These are phyloP conservation scores for Enteromius argenteus DNA, from an alignment of 2,797 vertebrate genomes.

Conservation along the genomic window DNA sequence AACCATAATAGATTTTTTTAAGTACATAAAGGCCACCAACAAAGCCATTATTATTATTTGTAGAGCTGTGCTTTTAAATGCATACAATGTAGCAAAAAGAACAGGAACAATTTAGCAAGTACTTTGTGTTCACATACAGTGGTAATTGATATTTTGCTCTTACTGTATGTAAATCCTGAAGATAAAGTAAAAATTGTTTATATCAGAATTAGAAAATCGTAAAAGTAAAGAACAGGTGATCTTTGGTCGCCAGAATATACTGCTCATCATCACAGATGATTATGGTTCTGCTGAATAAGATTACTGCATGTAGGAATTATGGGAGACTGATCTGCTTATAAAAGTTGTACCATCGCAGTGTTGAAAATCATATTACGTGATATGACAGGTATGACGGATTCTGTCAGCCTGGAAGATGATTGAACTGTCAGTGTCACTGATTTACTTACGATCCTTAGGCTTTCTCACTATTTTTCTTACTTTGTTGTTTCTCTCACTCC, in stretches of 20 bases:
- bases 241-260: background rate
- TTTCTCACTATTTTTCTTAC: conserved; percentile 9
- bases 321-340: conserved; percentile 19
- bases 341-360: background rate
- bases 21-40: background rate
- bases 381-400: conserved; percentile 34
- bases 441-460: conserved; percentile 1
- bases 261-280: background rate
- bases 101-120: background rate
- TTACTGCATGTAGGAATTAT: conserved; percentile 18
- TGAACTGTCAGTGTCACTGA: conserved; percentile 44
- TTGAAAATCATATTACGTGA: conserved; percentile 15
- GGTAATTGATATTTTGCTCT: background rate
- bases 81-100: background rate
- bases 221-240: background rate
- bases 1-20: conserved; percentile 28
- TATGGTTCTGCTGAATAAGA: background rate
- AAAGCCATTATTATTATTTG: conserved; percentile 11
- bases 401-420: conserved; percentile 31
- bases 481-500: conserved; percentile 7
- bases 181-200: background rate
- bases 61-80: background rate
- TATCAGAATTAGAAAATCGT: background rate
- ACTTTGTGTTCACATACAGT: background rate
- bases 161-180: background rate